Evolutionary conservation across 2,797 vertebrate species (phyloP).

Genomic region (Hippopotamyrus pictus): DNA sequence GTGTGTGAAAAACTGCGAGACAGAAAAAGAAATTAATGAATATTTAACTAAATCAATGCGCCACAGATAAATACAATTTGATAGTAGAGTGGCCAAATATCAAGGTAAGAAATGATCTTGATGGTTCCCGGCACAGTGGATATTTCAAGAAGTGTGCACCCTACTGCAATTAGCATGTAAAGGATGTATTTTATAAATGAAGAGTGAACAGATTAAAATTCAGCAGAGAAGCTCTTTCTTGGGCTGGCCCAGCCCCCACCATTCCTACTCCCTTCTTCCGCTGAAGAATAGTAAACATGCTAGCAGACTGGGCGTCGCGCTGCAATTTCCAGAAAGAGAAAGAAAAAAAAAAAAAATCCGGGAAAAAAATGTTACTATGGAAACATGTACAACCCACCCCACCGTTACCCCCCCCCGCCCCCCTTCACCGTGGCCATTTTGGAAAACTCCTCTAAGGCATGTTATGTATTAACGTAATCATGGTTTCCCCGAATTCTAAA

Average conservation of each 20-base stretch:
- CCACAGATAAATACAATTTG: background rate
- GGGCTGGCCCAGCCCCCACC: background rate
- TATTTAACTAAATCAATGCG: background rate
- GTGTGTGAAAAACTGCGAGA: background rate
- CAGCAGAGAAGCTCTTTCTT: background rate
- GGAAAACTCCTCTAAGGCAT: conserved; percentile 10
- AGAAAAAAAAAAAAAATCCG: background rate
- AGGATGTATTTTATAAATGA: background rate
- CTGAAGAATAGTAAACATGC: conserved; percentile 1
- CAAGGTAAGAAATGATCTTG: background rate
- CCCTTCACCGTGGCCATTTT: background rate
- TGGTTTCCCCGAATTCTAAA: conserved; percentile 8
- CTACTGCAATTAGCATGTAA: background rate
- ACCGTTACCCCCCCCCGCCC: background rate
- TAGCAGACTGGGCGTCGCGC: conserved; percentile 6
- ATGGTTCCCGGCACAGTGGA: background rate
- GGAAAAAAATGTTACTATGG: conserved; percentile 10
- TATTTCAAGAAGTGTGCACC: background rate
- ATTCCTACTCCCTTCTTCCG: background rate
- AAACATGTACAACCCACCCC: conserved; percentile 11
- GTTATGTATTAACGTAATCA: conserved; percentile 16
- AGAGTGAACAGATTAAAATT: conserved; percentile 1
- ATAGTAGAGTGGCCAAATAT: background rate
- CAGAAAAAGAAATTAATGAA: background rate
- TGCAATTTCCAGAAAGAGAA: conserved; percentile 12